Evolutionary conservation across 2,888 invertebrate genomes (phyloP).

Genomic region (Ommatoiulus sabulosus): DNA sequence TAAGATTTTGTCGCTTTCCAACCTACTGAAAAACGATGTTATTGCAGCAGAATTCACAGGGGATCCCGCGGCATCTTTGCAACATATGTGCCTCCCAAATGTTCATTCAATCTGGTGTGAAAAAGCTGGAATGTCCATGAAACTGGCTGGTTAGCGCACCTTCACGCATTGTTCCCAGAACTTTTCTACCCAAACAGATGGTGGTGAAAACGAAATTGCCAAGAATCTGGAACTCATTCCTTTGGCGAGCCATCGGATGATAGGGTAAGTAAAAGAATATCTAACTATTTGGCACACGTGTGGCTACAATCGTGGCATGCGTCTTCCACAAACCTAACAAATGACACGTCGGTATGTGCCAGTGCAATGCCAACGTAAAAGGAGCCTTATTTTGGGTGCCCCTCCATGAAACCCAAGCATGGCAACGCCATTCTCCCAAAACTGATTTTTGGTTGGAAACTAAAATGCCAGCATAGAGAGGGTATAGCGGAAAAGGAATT

Average conservation of each 20-base stretch:
- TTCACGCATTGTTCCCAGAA: background rate
- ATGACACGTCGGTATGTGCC: slow-evolving; percentile 27
- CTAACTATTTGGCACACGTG: slow-evolving; percentile 20
- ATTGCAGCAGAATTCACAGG: background rate
- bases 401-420: background rate
- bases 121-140: background rate
- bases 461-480: background rate
- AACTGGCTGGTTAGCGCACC: background rate
- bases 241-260: background rate
- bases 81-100: background rate
- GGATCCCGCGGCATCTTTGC: background rate
- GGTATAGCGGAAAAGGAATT: slow-evolving; percentile 22
- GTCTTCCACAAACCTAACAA: background rate
- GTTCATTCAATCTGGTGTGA: slow-evolving; percentile 2
- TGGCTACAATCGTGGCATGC: background rate
- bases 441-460: background rate
- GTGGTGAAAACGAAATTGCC: background rate
- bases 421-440: background rate
- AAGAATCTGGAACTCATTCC: slow-evolving; percentile 33
- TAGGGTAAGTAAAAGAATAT: background rate
- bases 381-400: background rate
- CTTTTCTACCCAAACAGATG: slow-evolving; percentile 2
- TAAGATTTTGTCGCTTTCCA: background rate
- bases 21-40: background rate
- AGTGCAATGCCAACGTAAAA: slow-evolving; percentile 5